Percentiles rank a stretch among this genome's conserved stretches.
These are phyloP conservation scores for Thymelicus lineola DNA, from an alignment of 2,888 invertebrate species.

Conservation along the genomic window DNA sequence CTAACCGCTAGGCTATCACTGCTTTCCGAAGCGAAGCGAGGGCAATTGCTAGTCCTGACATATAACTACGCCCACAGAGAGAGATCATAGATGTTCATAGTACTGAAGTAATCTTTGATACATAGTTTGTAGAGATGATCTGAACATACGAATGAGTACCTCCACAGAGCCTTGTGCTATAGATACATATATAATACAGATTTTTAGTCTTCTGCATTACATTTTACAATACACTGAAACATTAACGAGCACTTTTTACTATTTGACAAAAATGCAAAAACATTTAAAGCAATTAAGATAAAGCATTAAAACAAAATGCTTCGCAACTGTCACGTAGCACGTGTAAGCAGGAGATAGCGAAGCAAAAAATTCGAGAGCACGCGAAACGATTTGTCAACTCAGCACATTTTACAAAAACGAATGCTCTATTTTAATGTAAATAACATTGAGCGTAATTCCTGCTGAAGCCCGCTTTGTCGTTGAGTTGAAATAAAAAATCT, in stretches of 20 bases:
- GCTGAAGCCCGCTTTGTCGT: conserved; percentile 53
- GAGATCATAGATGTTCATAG: no score
- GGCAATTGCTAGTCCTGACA: no score
- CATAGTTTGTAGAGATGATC: no score
- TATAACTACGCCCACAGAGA: no score
- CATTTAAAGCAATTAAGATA: conserved; percentile 11
- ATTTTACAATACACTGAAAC: no score
- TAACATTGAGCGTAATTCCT: conserved; percentile 53
- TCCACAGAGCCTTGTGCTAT: no score
- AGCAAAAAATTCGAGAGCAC: conserved; percentile 18
- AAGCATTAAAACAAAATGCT: conserved; percentile 12
- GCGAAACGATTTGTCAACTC: conserved; percentile 24
- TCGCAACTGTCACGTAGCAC: conserved; percentile 12
- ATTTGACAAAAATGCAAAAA: conserved; percentile 5
- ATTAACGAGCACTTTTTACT: background rate
- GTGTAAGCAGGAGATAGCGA: conserved; percentile 22
- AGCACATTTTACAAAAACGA: conserved; percentile 36
- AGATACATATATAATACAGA: no score
- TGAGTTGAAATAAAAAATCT: conserved; percentile 58
- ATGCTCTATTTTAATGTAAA: conserved; percentile 62
- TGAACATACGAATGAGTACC: no score
- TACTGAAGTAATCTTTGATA: no score
- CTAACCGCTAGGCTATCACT: no score
- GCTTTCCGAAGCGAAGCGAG: no score
- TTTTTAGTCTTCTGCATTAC: no score